Conservation (phyloP, 2,113 vertebrate species). For the Tetrao urogallus region DNA sequence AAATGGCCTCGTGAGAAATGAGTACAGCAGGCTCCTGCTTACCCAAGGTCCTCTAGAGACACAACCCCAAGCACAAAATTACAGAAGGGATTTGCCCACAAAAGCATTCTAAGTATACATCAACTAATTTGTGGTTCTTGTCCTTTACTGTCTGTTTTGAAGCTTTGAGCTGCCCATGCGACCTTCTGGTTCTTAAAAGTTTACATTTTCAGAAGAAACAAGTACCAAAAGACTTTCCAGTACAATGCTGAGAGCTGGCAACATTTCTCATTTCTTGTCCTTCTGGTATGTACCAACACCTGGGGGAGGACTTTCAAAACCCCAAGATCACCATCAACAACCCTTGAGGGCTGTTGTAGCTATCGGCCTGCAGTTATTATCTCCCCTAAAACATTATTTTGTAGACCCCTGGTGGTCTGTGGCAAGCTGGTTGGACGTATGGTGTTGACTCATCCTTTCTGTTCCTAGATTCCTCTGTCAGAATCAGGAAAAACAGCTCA, state of each 20-base stretch:
- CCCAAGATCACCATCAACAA: not conserved
- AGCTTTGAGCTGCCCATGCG: not conserved
- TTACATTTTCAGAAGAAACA: not conserved
- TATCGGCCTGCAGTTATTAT: not conserved
- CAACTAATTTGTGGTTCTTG: not conserved
- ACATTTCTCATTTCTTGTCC: not conserved
- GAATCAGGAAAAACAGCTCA: not conserved
- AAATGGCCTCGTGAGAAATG: not conserved
- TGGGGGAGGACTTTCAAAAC: not conserved
- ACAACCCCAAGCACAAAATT: not conserved
- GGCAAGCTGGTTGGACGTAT: not conserved
- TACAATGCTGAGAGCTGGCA: not conserved
- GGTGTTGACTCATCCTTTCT: not conserved
- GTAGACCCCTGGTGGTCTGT: not conserved
- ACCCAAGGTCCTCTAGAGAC: not conserved
- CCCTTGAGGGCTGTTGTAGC: constrained; percentile 5
- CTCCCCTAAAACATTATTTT: not conserved
- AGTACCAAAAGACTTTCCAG: not conserved
- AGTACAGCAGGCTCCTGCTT: not conserved
- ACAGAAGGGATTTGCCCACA: not conserved
- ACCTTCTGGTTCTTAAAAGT: not conserved
- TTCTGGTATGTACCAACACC: not conserved
- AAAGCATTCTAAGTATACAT: not conserved
- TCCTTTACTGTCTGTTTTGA: not conserved
- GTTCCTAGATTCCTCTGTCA: not conserved